Conservation (phyloP, 2,113 vertebrate genomes). For the Australoheros scitulus region DNA sequence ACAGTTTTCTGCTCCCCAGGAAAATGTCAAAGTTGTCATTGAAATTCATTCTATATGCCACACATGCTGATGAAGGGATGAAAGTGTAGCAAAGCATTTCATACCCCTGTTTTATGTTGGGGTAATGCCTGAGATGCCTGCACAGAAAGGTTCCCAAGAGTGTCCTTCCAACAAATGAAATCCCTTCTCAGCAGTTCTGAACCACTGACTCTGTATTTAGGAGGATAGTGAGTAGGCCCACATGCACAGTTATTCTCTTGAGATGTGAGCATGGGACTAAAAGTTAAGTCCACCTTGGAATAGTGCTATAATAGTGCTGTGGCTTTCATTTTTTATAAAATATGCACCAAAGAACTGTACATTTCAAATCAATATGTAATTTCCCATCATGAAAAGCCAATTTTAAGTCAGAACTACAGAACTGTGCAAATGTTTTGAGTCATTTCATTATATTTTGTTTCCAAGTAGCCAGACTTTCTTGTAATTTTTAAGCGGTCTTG, state of each 20-base stretch:
- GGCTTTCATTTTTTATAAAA: background rate
- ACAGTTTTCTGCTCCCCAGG: slow-evolving; percentile 39
- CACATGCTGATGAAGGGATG: slow-evolving; percentile 71
- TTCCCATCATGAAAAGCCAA: background rate
- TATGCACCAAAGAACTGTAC: too few species aligned
- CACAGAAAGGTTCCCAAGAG: slow-evolving; percentile 59
- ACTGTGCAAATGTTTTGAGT: background rate
- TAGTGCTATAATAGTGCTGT: background rate
- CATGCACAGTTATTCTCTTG: slow-evolving; percentile 32
- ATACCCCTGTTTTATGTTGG: slow-evolving; percentile 61
- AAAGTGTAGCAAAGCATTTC: slow-evolving; percentile 51
- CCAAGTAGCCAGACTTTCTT: background rate
- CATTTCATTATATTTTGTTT: background rate
- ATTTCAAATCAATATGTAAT: background rate
- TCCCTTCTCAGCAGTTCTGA: slow-evolving; percentile 68
- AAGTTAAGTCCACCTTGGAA: slow-evolving; percentile 20
- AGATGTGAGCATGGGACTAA: slow-evolving; percentile 23
- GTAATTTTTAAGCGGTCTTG: background rate
- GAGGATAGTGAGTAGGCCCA: slow-evolving; percentile 44
- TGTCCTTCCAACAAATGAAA: slow-evolving; percentile 65
- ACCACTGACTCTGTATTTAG: slow-evolving; percentile 59
- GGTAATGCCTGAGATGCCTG: slow-evolving; percentile 42
- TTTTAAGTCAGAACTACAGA: background rate
- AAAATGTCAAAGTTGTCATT: slow-evolving; percentile 74
- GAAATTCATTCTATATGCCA: slow-evolving; percentile 68